Evolutionary conservation across 2,113 vertebrate genomes (phyloP).

Genomic region (Lampris megalopsis): DNA sequence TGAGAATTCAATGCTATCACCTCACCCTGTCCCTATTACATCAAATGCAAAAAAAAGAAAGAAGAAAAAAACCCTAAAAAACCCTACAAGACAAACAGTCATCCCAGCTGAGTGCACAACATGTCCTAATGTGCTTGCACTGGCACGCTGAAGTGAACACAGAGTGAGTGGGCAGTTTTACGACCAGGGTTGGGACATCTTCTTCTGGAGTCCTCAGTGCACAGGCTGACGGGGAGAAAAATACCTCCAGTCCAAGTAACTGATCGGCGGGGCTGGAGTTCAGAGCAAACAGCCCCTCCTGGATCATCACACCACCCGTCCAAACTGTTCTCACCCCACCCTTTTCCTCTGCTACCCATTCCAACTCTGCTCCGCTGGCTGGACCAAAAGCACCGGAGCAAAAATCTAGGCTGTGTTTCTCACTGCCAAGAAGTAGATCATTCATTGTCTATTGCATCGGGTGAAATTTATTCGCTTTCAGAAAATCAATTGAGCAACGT

Average conservation of each 20-base stretch:
- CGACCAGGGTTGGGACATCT: constrained; percentile 20
- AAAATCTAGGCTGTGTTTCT: constrained; percentile 6
- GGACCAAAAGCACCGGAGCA: neutral
- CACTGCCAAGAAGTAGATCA: neutral
- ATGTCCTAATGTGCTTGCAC: constrained; percentile 26
- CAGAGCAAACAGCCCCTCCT: constrained; percentile 32
- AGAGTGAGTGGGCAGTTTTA: constrained; percentile 44
- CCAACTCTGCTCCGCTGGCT: constrained; percentile 5
- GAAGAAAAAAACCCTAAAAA: too few relatives aligned
- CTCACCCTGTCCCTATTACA: neutral
- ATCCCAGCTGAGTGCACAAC: constrained; percentile 5
- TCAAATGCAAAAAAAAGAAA: neutral
- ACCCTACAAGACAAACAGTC: neutral
- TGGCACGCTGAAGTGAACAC: constrained; percentile 24
- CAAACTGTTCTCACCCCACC: constrained; percentile 36
- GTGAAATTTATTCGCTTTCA: too few relatives aligned
- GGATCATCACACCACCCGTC: constrained; percentile 31
- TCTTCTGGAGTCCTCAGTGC: constrained; percentile 23
- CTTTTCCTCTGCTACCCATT: constrained; percentile 33
- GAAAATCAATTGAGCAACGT: too few relatives aligned
- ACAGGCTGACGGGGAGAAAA: constrained; percentile 39
- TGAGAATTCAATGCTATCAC: neutral
- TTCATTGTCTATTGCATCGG: neutral
- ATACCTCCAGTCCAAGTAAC: constrained; percentile 40
- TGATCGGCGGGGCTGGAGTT: constrained; percentile 41